Evolutionary conservation across 1,140 invertebrate genomes (phyloP).

Genomic region (Doryteuthis pealeii): DNA sequence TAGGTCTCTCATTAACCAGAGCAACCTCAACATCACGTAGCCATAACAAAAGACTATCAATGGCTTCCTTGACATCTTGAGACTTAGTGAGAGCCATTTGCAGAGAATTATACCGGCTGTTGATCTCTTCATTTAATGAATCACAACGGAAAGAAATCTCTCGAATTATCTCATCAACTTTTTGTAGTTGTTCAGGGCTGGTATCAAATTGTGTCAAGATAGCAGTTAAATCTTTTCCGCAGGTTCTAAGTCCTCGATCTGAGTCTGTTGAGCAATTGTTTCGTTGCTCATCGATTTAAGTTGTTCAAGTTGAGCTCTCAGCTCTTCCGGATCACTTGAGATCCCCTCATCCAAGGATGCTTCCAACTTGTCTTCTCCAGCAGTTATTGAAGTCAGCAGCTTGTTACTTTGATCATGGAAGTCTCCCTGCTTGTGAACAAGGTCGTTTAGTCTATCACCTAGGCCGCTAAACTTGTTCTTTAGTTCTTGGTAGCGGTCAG

Average conservation of each 20-base stretch:
- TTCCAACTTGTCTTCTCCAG: conserved; percentile 76
- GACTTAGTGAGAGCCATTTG: conserved; percentile 86
- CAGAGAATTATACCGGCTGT: conserved; percentile 39
- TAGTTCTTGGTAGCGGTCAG: conserved; percentile 70
- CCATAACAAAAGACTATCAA: conserved; percentile 84
- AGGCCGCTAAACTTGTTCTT: conserved; percentile 64
- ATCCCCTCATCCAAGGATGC: conserved; percentile 78
- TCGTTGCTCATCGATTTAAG: conserved; percentile 85
- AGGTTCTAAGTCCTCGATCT: conserved; percentile 72
- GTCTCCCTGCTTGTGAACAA: conserved; percentile 77
- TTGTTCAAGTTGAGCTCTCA: conserved; percentile 83
- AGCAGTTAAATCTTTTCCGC: conserved; percentile 60
- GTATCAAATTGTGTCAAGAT: conserved; percentile 76
- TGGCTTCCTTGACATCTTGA: conserved; percentile 90
- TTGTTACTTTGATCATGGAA: conserved; percentile 84
- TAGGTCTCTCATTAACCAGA: conserved; percentile 73
- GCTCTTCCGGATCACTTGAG: conserved; percentile 80
- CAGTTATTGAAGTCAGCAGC: conserved; percentile 79
- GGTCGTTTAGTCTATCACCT: conserved; percentile 80
- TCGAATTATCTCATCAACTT: conserved; percentile 76
- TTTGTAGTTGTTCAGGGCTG: conserved; percentile 70
- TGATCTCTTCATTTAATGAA: conserved; percentile 65
- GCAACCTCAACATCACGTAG: conserved; percentile 80
- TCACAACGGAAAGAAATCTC: conserved; percentile 76
- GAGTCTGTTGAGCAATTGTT: conserved; percentile 78